Conservation (phyloP, 37 sponge, comb jelly and placozoan genomes). For the Haliclona indistincta region DNA sequence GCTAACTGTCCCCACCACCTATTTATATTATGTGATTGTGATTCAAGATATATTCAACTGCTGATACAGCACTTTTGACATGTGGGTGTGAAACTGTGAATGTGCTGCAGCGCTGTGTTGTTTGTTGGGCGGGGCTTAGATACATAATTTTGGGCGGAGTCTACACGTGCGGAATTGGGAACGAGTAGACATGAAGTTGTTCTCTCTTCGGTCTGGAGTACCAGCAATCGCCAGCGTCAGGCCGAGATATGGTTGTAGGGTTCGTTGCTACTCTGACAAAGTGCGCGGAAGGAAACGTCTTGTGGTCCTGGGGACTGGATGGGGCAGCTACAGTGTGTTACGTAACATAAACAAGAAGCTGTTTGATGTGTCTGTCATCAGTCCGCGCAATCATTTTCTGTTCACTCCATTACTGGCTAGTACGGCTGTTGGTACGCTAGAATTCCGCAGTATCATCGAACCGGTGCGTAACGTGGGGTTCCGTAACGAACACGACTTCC, state of each 20-base stretch:
- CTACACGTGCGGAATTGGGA: no score
- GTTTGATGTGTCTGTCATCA: slow-evolving; percentile 75
- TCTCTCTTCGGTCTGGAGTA: no score
- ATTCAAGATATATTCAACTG: no score
- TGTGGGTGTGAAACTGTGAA: no score
- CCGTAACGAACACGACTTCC: slow-evolving; percentile 84
- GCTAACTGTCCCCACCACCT: no score
- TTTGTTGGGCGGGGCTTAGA: no score
- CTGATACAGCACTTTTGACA: no score
- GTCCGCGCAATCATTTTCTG: slow-evolving; percentile 89
- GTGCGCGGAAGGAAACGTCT: slow-evolving; percentile 34
- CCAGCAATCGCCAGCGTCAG: no score
- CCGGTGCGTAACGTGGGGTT: slow-evolving; percentile 82
- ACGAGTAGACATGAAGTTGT: no score
- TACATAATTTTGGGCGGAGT: no score
- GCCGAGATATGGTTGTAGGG: background rate
- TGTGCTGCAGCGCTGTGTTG: no score
- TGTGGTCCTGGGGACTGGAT: slow-evolving; percentile 85
- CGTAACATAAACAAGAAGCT: slow-evolving; percentile 56
- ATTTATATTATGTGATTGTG: no score
- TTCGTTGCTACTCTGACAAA: background rate
- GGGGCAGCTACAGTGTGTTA: slow-evolving; percentile 84
- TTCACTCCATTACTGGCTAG: slow-evolving; percentile 93
- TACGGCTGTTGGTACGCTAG: slow-evolving; percentile 89
- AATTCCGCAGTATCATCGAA: slow-evolving; percentile 91